Evolutionary conservation across 2,888 invertebrate species (phyloP).

Genomic region (Dinocampus coccinellae): DNA sequence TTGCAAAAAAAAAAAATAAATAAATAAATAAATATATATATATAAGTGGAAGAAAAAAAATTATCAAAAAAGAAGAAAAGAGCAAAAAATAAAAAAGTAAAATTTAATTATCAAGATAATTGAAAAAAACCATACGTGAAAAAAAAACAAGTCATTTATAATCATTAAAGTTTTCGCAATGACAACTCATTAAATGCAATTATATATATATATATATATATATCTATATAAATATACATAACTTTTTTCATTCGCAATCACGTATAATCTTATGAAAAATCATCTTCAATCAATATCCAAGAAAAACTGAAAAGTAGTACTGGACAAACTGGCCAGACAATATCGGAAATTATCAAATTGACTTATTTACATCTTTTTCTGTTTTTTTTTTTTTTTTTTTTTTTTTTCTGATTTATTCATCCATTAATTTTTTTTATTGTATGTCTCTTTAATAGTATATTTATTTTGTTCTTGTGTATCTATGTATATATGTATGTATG

Average conservation of each 20-base stretch:
- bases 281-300: neutral
- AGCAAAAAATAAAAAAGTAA: neutral
- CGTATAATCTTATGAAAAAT: neutral
- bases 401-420: neutral
- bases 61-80: neutral
- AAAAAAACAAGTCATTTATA: neutral
- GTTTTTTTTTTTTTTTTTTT: neutral
- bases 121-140: neutral
- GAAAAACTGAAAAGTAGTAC: neutral
- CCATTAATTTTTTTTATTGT: neutral
- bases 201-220: no score
- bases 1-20: neutral
- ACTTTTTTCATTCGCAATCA: neutral
- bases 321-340: neutral
- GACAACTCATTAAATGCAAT: conserved; percentile 6
- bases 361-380: neutral
- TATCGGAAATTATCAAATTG: neutral
- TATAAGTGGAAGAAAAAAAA: no score
- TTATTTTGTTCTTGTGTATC: neutral
- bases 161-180: conserved; percentile 1
- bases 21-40: no score
- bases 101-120: neutral
- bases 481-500: neutral
- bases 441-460: neutral
- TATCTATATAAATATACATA: no score